Base-by-base conservation (phyloP, 2,797 vertebrate species). In the Takifugu rubripes region DNA sequence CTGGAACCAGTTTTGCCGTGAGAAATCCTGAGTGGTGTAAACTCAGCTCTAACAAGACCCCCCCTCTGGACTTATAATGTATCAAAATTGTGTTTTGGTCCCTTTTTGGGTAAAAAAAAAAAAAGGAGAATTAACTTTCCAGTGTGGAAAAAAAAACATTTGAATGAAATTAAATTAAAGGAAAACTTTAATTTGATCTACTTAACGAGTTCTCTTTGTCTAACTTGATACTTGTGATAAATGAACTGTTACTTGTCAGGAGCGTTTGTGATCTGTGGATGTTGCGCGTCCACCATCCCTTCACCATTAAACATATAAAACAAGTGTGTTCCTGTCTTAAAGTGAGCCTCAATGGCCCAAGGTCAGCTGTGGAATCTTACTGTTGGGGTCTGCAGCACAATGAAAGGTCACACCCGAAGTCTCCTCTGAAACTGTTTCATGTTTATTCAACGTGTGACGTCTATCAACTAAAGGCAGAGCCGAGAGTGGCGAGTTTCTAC, bases 401-500 rank as follows among this genome's bases (percentile, higher is more conserved):
- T 48, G 43, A 3, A 45, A 49, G 43, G 29, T 47, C 25, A 14
- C 58, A 62, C 31, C 44, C 5, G 0, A 24, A 42, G 11, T 16
- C 51, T 26, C 54, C 14, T 17, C 16, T 40, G 14, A 21, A 1
- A 52, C 1, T 15, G 42, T 11, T 25, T 27, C 27, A 15, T 26
- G 25, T 64, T 42, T 61, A 45, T 25, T 62, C 17, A 29, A 16
- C 33, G 49, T 26, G 12, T 26, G 12, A 61, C 61, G 52, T 48
- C 46, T 49, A 26, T 33, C 49, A 54, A 49, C 27, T 14, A 10
- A 45, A 62, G 12, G 29, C 17, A 55, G 58, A 67, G 45, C 24
- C 59, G 45, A 53, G 14, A 52, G 15, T 15, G 56, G 3, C 2
- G 27, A 56, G 69, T 84, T 80, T 80, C 68, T 42, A 14, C 59